These are phyloP conservation scores for Antheraea pernyi DNA, from an alignment of 1,140 invertebrate genomes.

Conservation along the genomic window DNA sequence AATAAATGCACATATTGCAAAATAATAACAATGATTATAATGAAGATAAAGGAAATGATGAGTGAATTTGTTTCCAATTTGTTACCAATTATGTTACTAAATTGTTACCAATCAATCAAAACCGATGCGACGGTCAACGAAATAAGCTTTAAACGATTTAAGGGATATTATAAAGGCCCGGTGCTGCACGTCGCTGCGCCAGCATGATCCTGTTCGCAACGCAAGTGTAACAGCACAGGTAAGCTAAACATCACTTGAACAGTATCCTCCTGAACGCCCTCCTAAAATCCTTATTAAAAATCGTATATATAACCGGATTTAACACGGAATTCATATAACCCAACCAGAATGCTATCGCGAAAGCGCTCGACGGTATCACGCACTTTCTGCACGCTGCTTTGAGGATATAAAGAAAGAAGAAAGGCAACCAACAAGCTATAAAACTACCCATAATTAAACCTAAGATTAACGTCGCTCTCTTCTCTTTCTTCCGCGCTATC, in stretches of 20 bases:
- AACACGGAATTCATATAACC: slow-evolving; percentile 99
- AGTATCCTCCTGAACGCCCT: slow-evolving; percentile 96
- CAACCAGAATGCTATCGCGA: slow-evolving; percentile 98
- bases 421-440: slow-evolving; percentile 99
- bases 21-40: too few species aligned
- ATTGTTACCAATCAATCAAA: too few species aligned
- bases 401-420: slow-evolving; percentile 97
- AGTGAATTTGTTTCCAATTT: too few species aligned
- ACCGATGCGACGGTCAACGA: too few species aligned
- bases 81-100: too few species aligned
- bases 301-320: slow-evolving; percentile 99
- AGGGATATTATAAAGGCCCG: slow-evolving; percentile 79
- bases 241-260: slow-evolving; percentile 94
- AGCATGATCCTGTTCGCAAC: slow-evolving; percentile 80
- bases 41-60: too few species aligned
- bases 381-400: slow-evolving; percentile 89
- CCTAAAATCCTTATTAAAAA: slow-evolving; percentile 99
- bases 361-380: slow-evolving; percentile 90
- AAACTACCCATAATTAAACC: slow-evolving; percentile 99
- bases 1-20: too few species aligned
- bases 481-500: slow-evolving; percentile 97
- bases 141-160: slow-evolving; percentile 28
- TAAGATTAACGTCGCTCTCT: slow-evolving; percentile 96
- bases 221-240: slow-evolving; percentile 86
- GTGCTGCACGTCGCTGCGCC: slow-evolving; percentile 81